These are phyloP conservation scores for Astropecten irregularis DNA, from an alignment of 53 echinoderm and acorn worm genomes.

Conservation along the genomic window DNA sequence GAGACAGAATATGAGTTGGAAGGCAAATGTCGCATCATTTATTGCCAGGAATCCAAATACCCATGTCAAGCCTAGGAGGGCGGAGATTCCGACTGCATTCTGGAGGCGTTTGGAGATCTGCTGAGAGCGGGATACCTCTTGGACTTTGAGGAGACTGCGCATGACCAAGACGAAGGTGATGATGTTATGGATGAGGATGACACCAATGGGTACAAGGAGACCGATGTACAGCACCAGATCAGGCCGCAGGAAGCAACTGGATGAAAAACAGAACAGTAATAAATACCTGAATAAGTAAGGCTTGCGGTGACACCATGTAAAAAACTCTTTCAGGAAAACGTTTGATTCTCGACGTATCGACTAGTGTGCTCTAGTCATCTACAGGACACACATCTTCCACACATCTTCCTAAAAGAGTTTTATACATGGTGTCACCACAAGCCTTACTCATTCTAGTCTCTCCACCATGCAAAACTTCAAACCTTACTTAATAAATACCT, in stretches of 20 bases:
- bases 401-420: too few species aligned
- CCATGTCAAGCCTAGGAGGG: slow-evolving; percentile 74
- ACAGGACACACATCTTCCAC: too few species aligned
- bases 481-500: too few species aligned
- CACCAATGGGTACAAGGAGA: not conserved
- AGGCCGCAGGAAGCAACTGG: slow-evolving; percentile 69
- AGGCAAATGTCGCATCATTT: slow-evolving; percentile 52
- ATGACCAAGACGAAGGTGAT: slow-evolving; percentile 60
- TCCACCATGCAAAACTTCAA: too few species aligned
- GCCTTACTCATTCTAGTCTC: too few species aligned
- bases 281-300: too few species aligned
- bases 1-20: slow-evolving; percentile 73
- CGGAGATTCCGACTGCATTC: slow-evolving; percentile 68
- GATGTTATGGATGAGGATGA: slow-evolving; percentile 61
- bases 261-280: not conserved
- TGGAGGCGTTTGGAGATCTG: slow-evolving; percentile 65
- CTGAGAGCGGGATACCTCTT: slow-evolving; percentile 51
- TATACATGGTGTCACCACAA: too few species aligned
- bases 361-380: too few species aligned
- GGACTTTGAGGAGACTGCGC: slow-evolving; percentile 47
- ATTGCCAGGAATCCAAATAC: slow-evolving; percentile 69
- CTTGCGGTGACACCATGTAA: too few species aligned
- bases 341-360: too few species aligned
- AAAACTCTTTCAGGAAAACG: too few species aligned
- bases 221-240: slow-evolving; percentile 59